These are phyloP conservation scores for Muscicapa striata DNA, from an alignment of 2,797 vertebrate species.

Conservation along the genomic window DNA sequence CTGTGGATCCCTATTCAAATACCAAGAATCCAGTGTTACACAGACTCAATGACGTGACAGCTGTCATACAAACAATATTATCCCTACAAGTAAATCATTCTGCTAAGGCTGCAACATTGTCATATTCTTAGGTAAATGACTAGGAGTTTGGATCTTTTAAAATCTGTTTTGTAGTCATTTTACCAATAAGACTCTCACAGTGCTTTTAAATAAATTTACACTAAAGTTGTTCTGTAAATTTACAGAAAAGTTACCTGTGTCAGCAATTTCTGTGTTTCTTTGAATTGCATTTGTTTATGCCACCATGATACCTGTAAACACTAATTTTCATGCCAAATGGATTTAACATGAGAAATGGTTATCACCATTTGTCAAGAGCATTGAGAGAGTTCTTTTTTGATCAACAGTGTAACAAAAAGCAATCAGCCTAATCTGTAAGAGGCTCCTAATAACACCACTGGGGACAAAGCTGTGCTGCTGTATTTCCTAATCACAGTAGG, in stretches of 20 bases:
- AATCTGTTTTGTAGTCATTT: neutral
- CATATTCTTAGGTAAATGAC: neutral
- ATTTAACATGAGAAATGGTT: neutral
- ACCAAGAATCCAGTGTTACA: neutral
- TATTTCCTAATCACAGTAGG: neutral
- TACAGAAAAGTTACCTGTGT: neutral
- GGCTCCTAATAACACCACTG: neutral
- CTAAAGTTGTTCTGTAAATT: too few relatives aligned
- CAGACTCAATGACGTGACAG: neutral
- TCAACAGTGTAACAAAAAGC: neutral
- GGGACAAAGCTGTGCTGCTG: neutral
- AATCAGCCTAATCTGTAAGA: neutral
- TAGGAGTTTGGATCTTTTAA: rapidly evolving
- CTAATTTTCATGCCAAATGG: neutral
- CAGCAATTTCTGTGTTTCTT: neutral
- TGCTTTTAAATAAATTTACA: neutral
- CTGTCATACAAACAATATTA: neutral
- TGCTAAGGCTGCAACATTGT: neutral
- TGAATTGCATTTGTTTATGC: neutral
- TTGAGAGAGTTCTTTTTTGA: neutral
- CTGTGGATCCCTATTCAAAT: neutral
- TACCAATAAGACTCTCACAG: neutral
- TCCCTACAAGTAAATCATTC: neutral
- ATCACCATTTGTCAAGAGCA: neutral
- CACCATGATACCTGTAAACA: neutral